Evolutionary conservation across 2,888 invertebrate species (phyloP).

Genomic region (Phortica magna): DNA sequence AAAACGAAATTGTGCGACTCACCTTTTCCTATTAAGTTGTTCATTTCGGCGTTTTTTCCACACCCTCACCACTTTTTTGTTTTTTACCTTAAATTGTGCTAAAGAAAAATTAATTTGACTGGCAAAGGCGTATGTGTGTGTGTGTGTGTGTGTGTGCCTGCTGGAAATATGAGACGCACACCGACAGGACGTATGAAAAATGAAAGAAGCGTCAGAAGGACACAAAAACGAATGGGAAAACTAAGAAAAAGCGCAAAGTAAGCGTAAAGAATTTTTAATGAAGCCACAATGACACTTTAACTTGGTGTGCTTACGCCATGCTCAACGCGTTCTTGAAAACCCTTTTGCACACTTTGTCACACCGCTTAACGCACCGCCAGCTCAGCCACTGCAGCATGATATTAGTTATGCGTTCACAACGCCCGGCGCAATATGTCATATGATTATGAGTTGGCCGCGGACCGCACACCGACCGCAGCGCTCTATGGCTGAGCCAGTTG

Average conservation of each 20-base stretch:
- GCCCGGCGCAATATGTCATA: slow-evolving; percentile 44
- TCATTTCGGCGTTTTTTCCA: slow-evolving; percentile 2
- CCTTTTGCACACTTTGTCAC: neutral
- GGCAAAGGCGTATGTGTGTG: slow-evolving; percentile 11
- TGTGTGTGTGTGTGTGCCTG: neutral
- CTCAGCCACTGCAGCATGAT: neutral
- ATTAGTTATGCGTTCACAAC: slow-evolving; percentile 19
- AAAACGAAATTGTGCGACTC: slow-evolving; percentile 39
- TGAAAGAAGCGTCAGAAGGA: slow-evolving; percentile 8
- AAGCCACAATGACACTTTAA: slow-evolving; percentile 57
- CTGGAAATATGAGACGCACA: slow-evolving; percentile 12
- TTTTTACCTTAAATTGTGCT: slow-evolving; percentile 28
- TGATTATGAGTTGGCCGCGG: slow-evolving; percentile 1
- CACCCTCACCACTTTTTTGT: neutral
- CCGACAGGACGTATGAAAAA: slow-evolving; percentile 26
- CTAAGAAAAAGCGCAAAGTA: slow-evolving; percentile 29
- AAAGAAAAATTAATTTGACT: slow-evolving; percentile 32
- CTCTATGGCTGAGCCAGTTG: neutral
- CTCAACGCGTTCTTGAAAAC: slow-evolving; percentile 15
- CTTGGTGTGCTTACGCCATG: slow-evolving; percentile 40
- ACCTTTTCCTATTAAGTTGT: slow-evolving; percentile 40
- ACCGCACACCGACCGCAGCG: neutral
- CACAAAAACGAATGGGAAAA: neutral
- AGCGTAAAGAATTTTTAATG: slow-evolving; percentile 53
- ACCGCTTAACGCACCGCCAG: neutral